Conservation (phyloP, 2,888 invertebrate species). For the Synanthedon vespiformis region DNA sequence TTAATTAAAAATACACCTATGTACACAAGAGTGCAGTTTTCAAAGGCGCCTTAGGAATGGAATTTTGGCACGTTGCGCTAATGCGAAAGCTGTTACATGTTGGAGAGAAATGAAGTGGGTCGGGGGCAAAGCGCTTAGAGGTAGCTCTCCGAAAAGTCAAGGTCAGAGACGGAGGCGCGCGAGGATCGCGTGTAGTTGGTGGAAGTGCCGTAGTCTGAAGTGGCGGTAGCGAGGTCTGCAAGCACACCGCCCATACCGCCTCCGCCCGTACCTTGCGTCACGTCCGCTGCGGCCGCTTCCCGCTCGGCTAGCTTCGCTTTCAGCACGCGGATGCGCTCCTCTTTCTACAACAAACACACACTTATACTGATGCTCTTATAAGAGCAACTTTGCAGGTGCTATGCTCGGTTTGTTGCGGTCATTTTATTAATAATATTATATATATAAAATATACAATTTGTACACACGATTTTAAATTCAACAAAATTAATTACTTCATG, state of each 20-base stretch:
- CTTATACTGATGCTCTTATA: background rate
- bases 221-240: conserved; percentile 83
- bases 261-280: conserved; percentile 82
- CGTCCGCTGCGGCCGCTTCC: conserved; percentile 72
- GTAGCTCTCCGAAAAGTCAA: conserved; percentile 91
- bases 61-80: background rate
- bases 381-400: no score
- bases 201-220: conserved; percentile 82
- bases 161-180: conserved; percentile 86
- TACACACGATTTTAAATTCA: background rate
- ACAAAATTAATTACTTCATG: background rate
- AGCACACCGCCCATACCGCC: conserved; percentile 73
- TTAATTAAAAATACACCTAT: no score
- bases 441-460: no score
- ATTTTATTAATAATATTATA: no score
- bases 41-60: no score
- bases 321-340: conserved; percentile 86
- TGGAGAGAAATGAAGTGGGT: background rate
- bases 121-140: conserved; percentile 55
- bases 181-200: conserved; percentile 85
- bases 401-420: no score
- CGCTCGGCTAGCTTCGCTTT: conserved; percentile 85
- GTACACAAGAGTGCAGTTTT: no score
- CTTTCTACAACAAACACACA: conserved; percentile 75
- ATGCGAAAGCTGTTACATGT: background rate